A percentile compares a stretch with the other conserved stretches of the same genome.
Evolutionary conservation across 2,797 vertebrate species (phyloP).

Genomic region (Cirrhinus mrigala): DNA sequence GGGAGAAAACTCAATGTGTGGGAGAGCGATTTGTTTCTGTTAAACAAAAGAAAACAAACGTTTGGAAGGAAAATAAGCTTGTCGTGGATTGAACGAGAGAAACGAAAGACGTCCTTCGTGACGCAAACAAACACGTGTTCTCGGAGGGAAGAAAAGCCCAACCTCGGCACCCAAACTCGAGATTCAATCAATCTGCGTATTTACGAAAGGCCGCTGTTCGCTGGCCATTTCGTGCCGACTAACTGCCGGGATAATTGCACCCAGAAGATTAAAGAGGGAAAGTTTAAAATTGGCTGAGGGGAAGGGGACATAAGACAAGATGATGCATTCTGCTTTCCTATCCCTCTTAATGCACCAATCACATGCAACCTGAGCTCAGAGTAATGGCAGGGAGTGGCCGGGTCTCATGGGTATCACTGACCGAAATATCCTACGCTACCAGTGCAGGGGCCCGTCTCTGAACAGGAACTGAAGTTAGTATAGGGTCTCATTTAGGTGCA

Average conservation of each 20-base stretch:
- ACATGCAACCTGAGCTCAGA: conserved; percentile 71
- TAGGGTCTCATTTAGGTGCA: conserved; percentile 62
- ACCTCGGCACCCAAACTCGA: conserved; percentile 47
- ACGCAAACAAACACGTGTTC: conserved; percentile 36
- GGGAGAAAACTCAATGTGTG: conserved; percentile 38
- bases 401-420: conserved; percentile 70
- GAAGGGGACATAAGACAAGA: conserved; percentile 76
- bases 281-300: conserved; percentile 72
- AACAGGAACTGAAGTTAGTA: conserved; percentile 67
- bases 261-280: conserved; percentile 76
- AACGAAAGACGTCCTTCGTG: conserved; percentile 64
- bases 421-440: conserved; percentile 59
- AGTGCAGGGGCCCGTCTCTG: conserved; percentile 23
- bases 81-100: conserved; percentile 38
- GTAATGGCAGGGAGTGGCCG: conserved; percentile 66
- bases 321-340: conserved; percentile 58
- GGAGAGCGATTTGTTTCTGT: conserved; percentile 68
- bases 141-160: conserved; percentile 34
- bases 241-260: conserved; percentile 78
- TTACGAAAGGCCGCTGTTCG: conserved; percentile 38
- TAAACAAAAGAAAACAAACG: conserved; percentile 63
- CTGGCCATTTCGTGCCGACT: conserved; percentile 73
- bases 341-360: conserved; percentile 72
- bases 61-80: conserved; percentile 74
- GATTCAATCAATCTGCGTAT: conserved; percentile 44